A percentile compares a stretch with the other conserved stretches of the same genome.
Conservation (phyloP, 1,140 invertebrate genomes). For the Ruditapes philippinarum region DNA sequence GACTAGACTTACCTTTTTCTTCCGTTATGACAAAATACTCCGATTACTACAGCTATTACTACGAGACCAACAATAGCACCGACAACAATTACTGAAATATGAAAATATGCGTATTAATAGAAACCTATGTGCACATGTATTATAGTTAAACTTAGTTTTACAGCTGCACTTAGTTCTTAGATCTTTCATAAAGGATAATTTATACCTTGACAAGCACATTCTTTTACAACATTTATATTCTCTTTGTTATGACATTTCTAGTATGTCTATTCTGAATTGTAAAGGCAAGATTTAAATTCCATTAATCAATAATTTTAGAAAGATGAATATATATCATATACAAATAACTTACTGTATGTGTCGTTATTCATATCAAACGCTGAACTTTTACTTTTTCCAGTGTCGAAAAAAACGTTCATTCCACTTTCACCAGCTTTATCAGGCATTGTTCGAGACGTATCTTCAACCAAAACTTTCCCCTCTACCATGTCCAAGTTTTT, state of each 20-base stretch:
- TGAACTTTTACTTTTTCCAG: not conserved
- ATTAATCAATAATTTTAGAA: too few species aligned
- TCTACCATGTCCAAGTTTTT: not conserved
- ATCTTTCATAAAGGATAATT: too few species aligned
- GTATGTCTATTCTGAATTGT: too few species aligned
- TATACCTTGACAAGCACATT: too few species aligned
- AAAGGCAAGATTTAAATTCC: too few species aligned
- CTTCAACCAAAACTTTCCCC: not conserved
- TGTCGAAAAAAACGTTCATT: conserved; percentile 58
- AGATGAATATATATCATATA: too few species aligned
- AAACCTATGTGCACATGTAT: not conserved
- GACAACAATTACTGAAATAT: conserved; percentile 64
- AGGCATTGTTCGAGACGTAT: not conserved
- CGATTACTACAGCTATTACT: conserved; percentile 40
- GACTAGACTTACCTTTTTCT: conserved; percentile 53
- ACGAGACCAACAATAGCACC: conserved; percentile 52
- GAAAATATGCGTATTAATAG: not conserved
- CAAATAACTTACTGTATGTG: conserved; percentile 56
- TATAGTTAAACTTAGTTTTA: too few species aligned
- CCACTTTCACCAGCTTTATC: not conserved
- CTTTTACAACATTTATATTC: too few species aligned
- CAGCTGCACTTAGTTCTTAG: too few species aligned
- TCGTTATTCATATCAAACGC: conserved; percentile 34
- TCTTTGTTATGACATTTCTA: too few species aligned
- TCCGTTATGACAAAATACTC: conserved; percentile 13